Evolutionary conservation across 2,888 invertebrate species (phyloP).

Genomic region (Strigamia crassipes): DNA sequence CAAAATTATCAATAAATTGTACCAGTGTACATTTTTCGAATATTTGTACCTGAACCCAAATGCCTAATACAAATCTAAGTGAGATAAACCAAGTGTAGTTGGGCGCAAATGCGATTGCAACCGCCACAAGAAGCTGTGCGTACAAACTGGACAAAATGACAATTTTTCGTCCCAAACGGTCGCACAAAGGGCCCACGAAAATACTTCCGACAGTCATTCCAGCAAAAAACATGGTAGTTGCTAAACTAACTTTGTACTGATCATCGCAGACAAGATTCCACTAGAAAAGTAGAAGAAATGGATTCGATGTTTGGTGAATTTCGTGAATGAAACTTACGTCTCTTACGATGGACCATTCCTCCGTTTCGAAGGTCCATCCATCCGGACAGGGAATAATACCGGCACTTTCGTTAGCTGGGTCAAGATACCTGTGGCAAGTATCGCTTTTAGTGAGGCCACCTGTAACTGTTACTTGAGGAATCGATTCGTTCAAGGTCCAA

Average conservation of each 20-base stretch:
- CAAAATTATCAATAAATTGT: background rate
- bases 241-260: conserved; percentile 37
- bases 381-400: conserved; percentile 24
- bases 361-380: conserved; percentile 6
- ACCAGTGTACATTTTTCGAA: too few relatives aligned
- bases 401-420: background rate
- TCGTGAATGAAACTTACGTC: background rate
- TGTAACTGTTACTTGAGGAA: conserved; percentile 24
- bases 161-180: conserved; percentile 44
- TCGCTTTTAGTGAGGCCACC: background rate
- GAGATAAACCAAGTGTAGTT: conserved; percentile 10
- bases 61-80: conserved; percentile 34
- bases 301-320: background rate
- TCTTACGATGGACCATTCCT: conserved; percentile 30
- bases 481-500: conserved; percentile 40
- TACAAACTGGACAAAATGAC: conserved; percentile 6
- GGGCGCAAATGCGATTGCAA: conserved; percentile 6
- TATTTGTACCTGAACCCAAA: conserved; percentile 9
- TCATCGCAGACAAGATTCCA: conserved; percentile 39
- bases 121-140: conserved; percentile 2
- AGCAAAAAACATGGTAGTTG: conserved; percentile 44
- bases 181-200: conserved; percentile 48
- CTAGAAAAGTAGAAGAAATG: conserved; percentile 1
- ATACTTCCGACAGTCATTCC: conserved; percentile 49
- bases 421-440: conserved; percentile 31